Evolutionary conservation across 2,113 vertebrate genomes (phyloP), one percentile per base, ranked within the genome.

Genomic region (Amphiprion ocellaris): DNA sequence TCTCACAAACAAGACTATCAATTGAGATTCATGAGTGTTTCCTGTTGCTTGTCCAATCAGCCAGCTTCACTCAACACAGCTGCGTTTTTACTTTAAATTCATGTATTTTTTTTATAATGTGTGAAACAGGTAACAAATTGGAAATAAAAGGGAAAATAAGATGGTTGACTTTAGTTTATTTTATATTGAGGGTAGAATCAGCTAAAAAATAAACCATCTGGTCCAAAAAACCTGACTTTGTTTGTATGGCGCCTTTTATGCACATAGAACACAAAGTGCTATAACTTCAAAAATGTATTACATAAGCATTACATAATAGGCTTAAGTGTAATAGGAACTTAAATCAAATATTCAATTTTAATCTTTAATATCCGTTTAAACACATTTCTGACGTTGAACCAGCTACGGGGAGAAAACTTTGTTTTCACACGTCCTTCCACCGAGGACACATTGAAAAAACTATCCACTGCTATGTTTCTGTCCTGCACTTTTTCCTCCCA

Each of bases 1-100:
- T 58, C 6, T 74, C 33, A 41, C 77, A 74, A 79, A 79, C 52
- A 75, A 6, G 21, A 44, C 17, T 71, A 55, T 62, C 82, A 73
- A 81, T 74, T 79, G 59, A 69, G 65, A 73, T 46, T 60, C 37
- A 21, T 59, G 16, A 60, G 46, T 33, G 21, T 33, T 72, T 69
- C 4, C 33, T 50, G 39, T 16, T 39, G 61, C 53, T 56, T 30
- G 50, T 47, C 33, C 39, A 24, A 50, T 2, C 26, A 28, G 21
- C 23, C 3, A 26, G 26, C 12, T 64, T 65, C 28, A 33, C 11
- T 26, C 28, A 11, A 26, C 66, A 74, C 39, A 24, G 21, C 24
- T 66, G 62, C 33, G 56, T 68, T 64, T 41, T 26, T 8, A 46
- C 30, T 15, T 56, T 19, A 16, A 9, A 30, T 68, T 12, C 17